phyloP scores from a whole-genome alignment of 2,113 vertebrate species.

The Arenaria interpres region DNA sequence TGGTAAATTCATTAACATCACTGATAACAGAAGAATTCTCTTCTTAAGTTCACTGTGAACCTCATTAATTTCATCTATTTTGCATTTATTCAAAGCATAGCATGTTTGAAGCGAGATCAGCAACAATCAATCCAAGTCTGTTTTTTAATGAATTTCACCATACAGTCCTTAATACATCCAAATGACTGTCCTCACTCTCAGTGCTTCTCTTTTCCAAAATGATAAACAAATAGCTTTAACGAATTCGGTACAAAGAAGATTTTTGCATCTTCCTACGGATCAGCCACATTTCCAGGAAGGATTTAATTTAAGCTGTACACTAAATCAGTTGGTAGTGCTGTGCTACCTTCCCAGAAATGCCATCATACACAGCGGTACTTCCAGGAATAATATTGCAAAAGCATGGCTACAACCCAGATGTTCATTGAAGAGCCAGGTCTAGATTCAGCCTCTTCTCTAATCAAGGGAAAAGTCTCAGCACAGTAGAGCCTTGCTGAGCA shows the following conservation, averaged over 20 bases:
- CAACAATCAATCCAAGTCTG: neutral
- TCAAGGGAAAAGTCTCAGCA: neutral
- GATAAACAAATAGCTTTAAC: neutral
- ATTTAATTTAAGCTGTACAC: constrained; percentile 9
- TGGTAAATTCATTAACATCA: neutral
- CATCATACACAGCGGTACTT: neutral
- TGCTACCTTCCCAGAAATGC: constrained; percentile 37
- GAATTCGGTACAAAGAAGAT: neutral
- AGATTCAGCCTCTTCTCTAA: neutral
- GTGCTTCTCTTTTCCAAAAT: neutral
- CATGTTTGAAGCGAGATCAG: neutral
- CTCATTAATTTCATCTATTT: neutral
- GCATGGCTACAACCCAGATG: neutral
- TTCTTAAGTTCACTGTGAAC: neutral
- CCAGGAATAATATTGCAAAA: constrained; percentile 39
- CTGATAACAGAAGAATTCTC: neutral
- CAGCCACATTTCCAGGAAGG: constrained; percentile 37
- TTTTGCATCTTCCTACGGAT: neutral
- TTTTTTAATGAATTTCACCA: neutral
- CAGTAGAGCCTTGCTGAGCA: neutral
- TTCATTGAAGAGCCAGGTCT: neutral
- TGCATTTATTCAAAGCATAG: neutral
- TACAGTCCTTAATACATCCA: neutral
- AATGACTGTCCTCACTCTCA: neutral
- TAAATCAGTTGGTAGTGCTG: neutral